Conservation (phyloP, 2,797 vertebrate genomes). For the Hippopotamyrus pictus region DNA sequence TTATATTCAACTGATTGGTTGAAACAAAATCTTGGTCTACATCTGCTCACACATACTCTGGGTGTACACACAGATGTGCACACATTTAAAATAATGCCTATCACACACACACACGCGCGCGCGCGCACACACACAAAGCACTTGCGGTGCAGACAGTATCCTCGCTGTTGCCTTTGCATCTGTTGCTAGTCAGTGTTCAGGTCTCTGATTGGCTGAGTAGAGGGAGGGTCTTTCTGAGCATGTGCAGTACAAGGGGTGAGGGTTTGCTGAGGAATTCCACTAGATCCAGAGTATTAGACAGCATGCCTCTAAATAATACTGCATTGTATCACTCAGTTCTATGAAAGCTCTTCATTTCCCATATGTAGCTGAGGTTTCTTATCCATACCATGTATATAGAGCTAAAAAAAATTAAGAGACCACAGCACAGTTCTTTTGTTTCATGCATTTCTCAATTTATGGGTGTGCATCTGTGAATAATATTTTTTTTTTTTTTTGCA, state of each 20-base stretch:
- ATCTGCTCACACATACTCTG: background rate
- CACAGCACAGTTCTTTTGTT: background rate
- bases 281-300: background rate
- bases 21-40: background rate
- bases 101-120: background rate
- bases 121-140: background rate
- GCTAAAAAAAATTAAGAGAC: background rate
- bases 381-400: background rate
- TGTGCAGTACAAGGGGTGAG: background rate
- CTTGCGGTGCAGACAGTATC: background rate
- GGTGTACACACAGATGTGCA: background rate
- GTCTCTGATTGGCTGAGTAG: slow-evolving; percentile 40
- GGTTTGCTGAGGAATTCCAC: background rate
- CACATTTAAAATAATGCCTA: background rate
- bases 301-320: background rate
- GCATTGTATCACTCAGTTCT: background rate
- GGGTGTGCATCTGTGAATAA: background rate
- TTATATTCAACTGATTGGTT: background rate
- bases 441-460: background rate
- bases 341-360: background rate
- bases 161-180: slow-evolving; percentile 20
- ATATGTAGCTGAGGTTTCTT: background rate
- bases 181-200: slow-evolving; percentile 23
- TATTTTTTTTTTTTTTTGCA: background rate
- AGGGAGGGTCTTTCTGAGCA: slow-evolving; percentile 25